phyloP scores from a whole-genome alignment of 2,113 vertebrate species.

The Plectropomus leopardus region DNA sequence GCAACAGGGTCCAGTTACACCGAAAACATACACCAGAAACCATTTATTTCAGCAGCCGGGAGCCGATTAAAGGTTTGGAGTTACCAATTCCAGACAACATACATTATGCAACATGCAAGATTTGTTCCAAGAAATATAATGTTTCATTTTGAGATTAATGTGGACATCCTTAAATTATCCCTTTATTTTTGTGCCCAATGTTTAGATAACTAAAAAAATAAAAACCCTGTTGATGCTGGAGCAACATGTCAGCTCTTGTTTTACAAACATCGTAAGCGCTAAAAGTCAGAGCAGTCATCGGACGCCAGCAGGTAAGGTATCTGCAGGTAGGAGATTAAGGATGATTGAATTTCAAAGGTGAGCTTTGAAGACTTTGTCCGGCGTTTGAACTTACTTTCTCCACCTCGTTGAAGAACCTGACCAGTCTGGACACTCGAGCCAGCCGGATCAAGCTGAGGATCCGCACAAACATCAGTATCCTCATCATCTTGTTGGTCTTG shows the following conservation, averaged over 20 bases:
- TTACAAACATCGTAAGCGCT: slow-evolving; percentile 14
- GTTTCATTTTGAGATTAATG: slow-evolving; percentile 6
- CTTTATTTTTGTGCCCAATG: neutral
- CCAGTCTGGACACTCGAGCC: slow-evolving; percentile 81
- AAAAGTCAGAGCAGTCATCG: slow-evolving; percentile 42
- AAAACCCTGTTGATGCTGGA: too few species aligned
- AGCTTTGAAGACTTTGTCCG: neutral
- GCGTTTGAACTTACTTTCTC: slow-evolving; percentile 79
- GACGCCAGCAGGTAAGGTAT: slow-evolving; percentile 15
- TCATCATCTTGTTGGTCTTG: slow-evolving; percentile 83
- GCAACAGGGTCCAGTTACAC: neutral
- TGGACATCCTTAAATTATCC: too few species aligned
- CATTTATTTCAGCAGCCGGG: neutral
- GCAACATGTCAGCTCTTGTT: neutral
- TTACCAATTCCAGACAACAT: slow-evolving; percentile 17
- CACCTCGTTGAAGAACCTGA: slow-evolving; percentile 85
- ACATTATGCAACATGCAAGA: neutral
- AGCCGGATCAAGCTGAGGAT: slow-evolving; percentile 84
- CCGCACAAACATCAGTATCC: slow-evolving; percentile 85
- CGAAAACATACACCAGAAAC: neutral
- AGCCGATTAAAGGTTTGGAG: neutral
- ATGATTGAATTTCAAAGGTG: slow-evolving; percentile 44
- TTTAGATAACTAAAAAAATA: neutral
- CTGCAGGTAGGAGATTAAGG: slow-evolving; percentile 15
- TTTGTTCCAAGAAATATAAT: neutral